Percentiles rank a stretch among this genome's conserved stretches.
Conservation (phyloP, 2,888 invertebrate species). For the Agapostemon virescens region DNA sequence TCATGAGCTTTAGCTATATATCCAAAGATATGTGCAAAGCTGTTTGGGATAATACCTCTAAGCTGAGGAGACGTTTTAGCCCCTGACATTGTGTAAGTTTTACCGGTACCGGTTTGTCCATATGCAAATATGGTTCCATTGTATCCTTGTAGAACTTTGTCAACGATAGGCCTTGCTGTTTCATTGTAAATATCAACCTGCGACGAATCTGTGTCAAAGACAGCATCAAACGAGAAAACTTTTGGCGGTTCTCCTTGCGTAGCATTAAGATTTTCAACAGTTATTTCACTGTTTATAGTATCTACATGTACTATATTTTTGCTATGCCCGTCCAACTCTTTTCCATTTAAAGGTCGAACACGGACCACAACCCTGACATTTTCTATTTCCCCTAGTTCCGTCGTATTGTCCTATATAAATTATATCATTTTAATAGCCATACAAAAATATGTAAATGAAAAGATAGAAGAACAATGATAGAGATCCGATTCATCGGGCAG, state of each 20-base stretch:
- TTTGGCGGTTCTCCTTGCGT: conserved; percentile 90
- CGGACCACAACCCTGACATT: conserved; percentile 98
- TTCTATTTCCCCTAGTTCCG: conserved; percentile 87
- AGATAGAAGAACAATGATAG: background rate
- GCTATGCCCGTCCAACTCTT: conserved; percentile 88
- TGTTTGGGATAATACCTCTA: conserved; percentile 98
- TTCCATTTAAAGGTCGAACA: conserved; percentile 94
- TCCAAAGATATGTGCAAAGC: conserved; percentile 99
- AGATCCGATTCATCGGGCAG: background rate
- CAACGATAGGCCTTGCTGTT: conserved; percentile 97
- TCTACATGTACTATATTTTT: conserved; percentile 90
- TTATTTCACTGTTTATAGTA: conserved; percentile 88
- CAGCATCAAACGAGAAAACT: conserved; percentile 96
- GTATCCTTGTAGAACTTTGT: conserved; percentile 97
- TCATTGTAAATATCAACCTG: conserved; percentile 98
- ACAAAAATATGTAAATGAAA: background rate
- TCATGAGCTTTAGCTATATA: conserved; percentile 97
- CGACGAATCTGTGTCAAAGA: conserved; percentile 92
- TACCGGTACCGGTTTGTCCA: conserved; percentile 97
- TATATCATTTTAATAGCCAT: background rate
- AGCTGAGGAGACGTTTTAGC: conserved; percentile 92
- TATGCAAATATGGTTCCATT: conserved; percentile 97
- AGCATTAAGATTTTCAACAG: conserved; percentile 88
- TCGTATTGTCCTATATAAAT: conserved; percentile 81
- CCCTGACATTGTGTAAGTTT: conserved; percentile 99